These are phyloP conservation scores for Pterocles gutturalis DNA, from an alignment of 2,113 vertebrate genomes.

Conservation along the genomic window DNA sequence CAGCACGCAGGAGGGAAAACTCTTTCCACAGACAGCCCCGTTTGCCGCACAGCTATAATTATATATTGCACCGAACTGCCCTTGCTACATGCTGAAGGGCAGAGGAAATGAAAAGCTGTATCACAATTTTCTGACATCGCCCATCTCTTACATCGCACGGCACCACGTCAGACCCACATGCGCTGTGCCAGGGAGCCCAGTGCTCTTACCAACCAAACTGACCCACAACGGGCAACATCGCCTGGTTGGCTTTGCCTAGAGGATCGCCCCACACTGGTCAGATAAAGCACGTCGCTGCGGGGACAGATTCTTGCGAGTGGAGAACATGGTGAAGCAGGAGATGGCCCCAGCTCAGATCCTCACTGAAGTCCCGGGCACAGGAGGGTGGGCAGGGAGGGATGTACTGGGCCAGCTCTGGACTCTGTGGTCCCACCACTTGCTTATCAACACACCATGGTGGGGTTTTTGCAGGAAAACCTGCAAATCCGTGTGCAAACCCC, in stretches of 20 bases:
- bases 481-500: not conserved
- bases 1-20: not conserved
- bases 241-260: not conserved
- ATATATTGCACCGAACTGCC: conserved; percentile 42
- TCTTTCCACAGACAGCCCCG: conserved; percentile 7
- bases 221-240: not conserved
- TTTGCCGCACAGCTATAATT: not conserved
- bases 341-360: not conserved
- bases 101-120: conserved; percentile 57
- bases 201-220: not conserved
- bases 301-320: rapidly evolving
- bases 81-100: conserved; percentile 62
- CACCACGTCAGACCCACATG: not conserved
- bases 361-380: not conserved
- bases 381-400: too few relatives aligned
- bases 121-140: not conserved
- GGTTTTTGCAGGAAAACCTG: not conserved
- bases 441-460: not conserved
- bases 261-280: rapidly evolving
- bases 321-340: not conserved
- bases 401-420: not conserved
- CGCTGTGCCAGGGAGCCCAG: not conserved
- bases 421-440: not conserved
- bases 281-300: rapidly evolving
- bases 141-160: not conserved